Evolutionary conservation across 2,888 invertebrate species (phyloP), one percentile per base, ranked within the genome.

Genomic region (Caenorhabditis parvicauda): DNA sequence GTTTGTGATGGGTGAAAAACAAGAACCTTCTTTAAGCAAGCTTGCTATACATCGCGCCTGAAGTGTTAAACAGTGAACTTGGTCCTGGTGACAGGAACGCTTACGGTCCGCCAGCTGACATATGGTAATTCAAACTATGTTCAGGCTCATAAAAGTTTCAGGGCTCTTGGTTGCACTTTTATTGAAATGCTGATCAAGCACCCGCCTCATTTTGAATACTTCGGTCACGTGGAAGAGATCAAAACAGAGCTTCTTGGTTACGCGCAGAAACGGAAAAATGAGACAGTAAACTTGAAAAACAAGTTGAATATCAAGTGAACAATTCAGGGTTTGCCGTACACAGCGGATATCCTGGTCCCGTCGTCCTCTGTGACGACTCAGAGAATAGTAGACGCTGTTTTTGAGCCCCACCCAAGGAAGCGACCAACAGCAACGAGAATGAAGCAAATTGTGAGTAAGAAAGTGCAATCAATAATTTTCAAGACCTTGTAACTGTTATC

Each of bases 201-300:
- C n/a, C 74, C 74, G 6, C 74, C 74, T 17, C 66, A 74, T 54
- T 71, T 60, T 44, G 74, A 74, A 42, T 74, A 61, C 24, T 74
- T 71, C 32, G 70, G 63, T 14, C 62, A 68, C 22, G 63, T 69
- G 4, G 49, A 57, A 21, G 60, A 69, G 19, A 63, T 64, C 21
- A 57, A 64, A 14, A 61, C 50, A 29, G 73, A 72, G 32, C 27
- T 73, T 9, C 41, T 67, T 6, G 65, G 63, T 3, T 55, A 67
- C 32, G 66, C 70, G 7, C 54, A 52, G 43, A 54, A 55, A n/a
- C n/a, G n/a, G n/a, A n/a, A n/a, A n/a, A n/a, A n/a, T n/a, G n/a
- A n/a, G n/a, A n/a, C n/a, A n/a, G n/a, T n/a, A 29, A 2, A 22
- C 17, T 37, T 22, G 42, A 27, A 38, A 38, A 21, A 38, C 24